A percentile compares a stretch with the other conserved stretches of the same genome.
phyloP scores from a whole-genome alignment of 2,888 invertebrate genomes.

The Ptilodon capucinus region DNA sequence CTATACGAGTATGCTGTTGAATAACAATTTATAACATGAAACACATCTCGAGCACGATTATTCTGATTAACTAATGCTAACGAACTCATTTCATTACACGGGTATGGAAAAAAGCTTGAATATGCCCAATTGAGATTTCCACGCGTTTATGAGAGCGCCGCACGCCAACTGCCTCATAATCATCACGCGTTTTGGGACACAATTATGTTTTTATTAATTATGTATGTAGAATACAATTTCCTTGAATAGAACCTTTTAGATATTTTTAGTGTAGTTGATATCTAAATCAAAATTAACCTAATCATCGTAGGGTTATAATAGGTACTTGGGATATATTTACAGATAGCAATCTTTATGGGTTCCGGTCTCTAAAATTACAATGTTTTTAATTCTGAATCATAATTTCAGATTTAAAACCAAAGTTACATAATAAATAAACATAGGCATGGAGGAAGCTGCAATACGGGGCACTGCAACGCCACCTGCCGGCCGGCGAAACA shows the following conservation, averaged over 20 bases:
- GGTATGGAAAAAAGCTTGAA: background rate
- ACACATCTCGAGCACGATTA: background rate
- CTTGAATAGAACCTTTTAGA: too few species aligned
- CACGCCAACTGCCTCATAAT: background rate
- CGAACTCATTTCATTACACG: background rate
- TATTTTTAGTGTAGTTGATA: too few species aligned
- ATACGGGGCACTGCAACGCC: slow-evolving; percentile 65
- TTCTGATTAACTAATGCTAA: background rate
- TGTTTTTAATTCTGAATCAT: too few species aligned
- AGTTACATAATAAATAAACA: slow-evolving; percentile 48
- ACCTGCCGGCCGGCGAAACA: slow-evolving; percentile 51
- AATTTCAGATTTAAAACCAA: background rate
- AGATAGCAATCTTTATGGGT: too few species aligned
- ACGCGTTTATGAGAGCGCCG: background rate
- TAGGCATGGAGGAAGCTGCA: slow-evolving; percentile 51
- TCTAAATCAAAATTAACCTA: too few species aligned
- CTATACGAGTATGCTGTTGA: background rate
- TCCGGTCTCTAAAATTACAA: too few species aligned
- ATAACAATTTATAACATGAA: background rate
- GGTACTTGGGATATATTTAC: too few species aligned
- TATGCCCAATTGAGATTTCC: background rate
- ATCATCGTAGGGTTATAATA: too few species aligned
- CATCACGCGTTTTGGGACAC: too few species aligned
- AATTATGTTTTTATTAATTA: too few species aligned
- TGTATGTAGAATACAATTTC: too few species aligned